Percentiles rank a stretch among this genome's conserved stretches.
These are phyloP conservation scores for Diorhabda carinulata DNA, from an alignment of 1,140 invertebrate species.

Conservation along the genomic window DNA sequence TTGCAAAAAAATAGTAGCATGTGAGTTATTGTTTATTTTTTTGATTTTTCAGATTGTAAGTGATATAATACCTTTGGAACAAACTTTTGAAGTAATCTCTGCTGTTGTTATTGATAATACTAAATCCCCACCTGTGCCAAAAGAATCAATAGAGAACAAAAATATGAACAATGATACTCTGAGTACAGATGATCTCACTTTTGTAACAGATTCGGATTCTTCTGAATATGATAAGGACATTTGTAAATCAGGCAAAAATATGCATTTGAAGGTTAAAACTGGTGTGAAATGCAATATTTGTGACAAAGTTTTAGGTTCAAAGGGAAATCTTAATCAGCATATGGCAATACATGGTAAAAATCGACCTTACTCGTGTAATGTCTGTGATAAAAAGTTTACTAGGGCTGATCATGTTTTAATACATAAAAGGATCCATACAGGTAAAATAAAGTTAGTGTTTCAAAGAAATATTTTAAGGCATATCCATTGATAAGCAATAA, in stretches of 20 bases:
- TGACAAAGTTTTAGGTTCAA: conserved; percentile 29
- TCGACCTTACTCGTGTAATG: conserved; percentile 58
- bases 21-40: too few relatives aligned
- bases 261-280: conserved; percentile 15
- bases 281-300: conserved; percentile 30
- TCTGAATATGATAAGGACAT: background rate
- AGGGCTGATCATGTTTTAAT: conserved; percentile 53
- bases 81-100: background rate
- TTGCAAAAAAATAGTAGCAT: too few relatives aligned
- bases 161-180: background rate
- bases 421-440: conserved; percentile 53
- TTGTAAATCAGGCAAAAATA: conserved; percentile 6
- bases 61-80: background rate
- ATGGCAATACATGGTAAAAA: conserved; percentile 49
- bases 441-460: conserved; percentile 32
- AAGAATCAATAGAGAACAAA: background rate
- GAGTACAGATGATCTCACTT: conserved; percentile 8
- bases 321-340: conserved; percentile 33
- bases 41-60: background rate
- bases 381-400: conserved; percentile 58
- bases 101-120: background rate
- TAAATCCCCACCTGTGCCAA: background rate
- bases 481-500: too few relatives aligned
- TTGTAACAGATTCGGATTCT: conserved; percentile 12
- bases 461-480: too few relatives aligned